Percentiles rank a stretch among this genome's conserved stretches.
Evolutionary conservation across 2,888 invertebrate genomes (phyloP).

Genomic region (Diaphora mendica): DNA sequence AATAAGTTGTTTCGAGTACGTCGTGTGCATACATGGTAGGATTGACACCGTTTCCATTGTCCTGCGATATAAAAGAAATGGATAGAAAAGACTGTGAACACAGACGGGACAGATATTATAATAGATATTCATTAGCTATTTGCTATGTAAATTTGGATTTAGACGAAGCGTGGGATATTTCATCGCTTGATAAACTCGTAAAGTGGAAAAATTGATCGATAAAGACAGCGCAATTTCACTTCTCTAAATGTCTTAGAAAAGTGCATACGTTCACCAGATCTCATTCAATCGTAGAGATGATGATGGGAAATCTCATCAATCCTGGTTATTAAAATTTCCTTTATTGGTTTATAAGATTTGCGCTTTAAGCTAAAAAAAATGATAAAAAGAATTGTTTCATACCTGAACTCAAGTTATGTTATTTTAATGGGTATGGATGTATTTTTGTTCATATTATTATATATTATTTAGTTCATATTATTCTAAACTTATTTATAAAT

Average conservation of each 20-base stretch:
- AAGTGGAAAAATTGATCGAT: background rate
- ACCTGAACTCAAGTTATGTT: too few species aligned
- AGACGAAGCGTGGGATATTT: background rate
- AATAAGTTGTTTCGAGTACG: constrained; percentile 72
- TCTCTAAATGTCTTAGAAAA: background rate
- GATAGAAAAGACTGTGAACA: background rate
- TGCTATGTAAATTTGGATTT: background rate
- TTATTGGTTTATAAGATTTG: too few species aligned
- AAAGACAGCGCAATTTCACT: background rate
- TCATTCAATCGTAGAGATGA: background rate
- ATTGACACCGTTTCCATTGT: constrained; percentile 64
- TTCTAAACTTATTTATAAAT: too few species aligned
- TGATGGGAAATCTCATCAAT: background rate
- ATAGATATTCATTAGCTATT: background rate
- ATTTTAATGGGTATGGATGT: too few species aligned
- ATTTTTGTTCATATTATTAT: too few species aligned
- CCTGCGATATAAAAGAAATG: constrained; percentile 10
- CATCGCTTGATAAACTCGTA: background rate
- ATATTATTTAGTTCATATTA: too few species aligned
- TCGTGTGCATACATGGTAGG: constrained; percentile 60
- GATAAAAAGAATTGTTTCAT: too few species aligned
- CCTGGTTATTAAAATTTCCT: background rate
- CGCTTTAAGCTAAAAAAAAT: too few species aligned
- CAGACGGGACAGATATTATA: background rate
- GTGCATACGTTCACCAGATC: background rate